Base-by-base conservation (phyloP, 2,797 vertebrate species). In the Arctocebus calabarensis region DNA sequence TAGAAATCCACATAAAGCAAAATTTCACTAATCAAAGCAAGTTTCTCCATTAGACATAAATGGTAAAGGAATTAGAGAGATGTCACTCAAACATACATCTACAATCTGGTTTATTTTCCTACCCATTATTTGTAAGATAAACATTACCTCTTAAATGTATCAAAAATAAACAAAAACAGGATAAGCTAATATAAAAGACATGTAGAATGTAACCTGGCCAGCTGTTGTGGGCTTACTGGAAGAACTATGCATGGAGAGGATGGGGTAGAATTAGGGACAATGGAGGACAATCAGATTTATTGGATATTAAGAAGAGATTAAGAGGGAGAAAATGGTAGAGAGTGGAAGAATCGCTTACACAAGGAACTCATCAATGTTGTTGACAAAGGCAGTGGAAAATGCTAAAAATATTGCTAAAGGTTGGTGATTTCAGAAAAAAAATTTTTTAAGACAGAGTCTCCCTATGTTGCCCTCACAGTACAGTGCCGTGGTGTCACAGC, bases 341-440 rank as follows among this genome's bases (percentile, higher is more conserved):
- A 25, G 52, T 1, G 0, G 55, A 75, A 13, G 57, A 68, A n/a
- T 34, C 2, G 0, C 48, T 16, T 4, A 23, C 1, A 8, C 11
- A 64, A 22, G 14, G 27, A 74, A 61, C 32, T 32, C 27, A 74
- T n/a, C 13, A 20, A 6, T 66, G 75, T 71, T 59, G 45, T 11
- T 22, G 45, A 77, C 23, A 48, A 73, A 78, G 7, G 32, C 20
- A n/a, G 75, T 9, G 8, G 34, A 70, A 86, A 57, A 86, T 1
- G 37, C 4, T 66, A 52, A n/a, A 48, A 89, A 57, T 25, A 82
- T 8, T 22, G 11, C 66, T 70, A 22, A 61, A 55, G 37, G 19
- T 32, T 34, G 10, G 52, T 14, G 55, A 55, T 52, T 45, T 92
- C n/a, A 34, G 17, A 74, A 88, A 55, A 71, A 74, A 88, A 55